phyloP scores from a whole-genome alignment of 2,797 vertebrate species.

The Poeciliopsis presidionis region DNA sequence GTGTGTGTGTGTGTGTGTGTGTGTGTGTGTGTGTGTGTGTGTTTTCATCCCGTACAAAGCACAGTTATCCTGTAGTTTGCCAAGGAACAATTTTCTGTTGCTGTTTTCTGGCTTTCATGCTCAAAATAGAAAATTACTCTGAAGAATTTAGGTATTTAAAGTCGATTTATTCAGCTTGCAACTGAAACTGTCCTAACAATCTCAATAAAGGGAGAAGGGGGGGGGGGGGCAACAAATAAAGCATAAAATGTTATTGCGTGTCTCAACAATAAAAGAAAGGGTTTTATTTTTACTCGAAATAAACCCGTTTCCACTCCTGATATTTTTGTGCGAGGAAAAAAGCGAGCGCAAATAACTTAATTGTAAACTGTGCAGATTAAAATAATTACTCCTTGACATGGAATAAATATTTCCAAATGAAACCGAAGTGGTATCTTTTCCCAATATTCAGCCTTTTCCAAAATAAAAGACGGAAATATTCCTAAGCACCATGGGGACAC shows the following conservation, averaged over 20 bases:
- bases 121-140: background rate
- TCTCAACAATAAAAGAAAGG: conserved; percentile 23
- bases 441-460: background rate
- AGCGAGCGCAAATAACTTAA: conserved; percentile 21
- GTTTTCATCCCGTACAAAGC: conserved; percentile 37
- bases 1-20: background rate
- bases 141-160: conserved; percentile 27
- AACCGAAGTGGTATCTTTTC: background rate
- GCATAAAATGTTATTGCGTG: conserved; percentile 6
- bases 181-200: conserved; percentile 27
- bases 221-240: background rate
- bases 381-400: conserved; percentile 2
- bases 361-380: background rate
- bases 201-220: conserved; percentile 33
- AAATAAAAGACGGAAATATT: background rate
- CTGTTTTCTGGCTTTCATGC: background rate
- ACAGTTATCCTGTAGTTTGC: conserved; percentile 25
- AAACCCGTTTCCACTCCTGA: conserved; percentile 1
- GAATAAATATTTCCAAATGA: background rate
- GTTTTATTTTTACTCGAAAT: background rate
- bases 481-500: background rate
- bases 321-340: conserved; percentile 7
- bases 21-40: background rate
- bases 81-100: background rate
- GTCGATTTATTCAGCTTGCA: conserved; percentile 61